These are phyloP conservation scores for Phengaris arion DNA, from an alignment of 2,888 invertebrate species.

Conservation along the genomic window DNA sequence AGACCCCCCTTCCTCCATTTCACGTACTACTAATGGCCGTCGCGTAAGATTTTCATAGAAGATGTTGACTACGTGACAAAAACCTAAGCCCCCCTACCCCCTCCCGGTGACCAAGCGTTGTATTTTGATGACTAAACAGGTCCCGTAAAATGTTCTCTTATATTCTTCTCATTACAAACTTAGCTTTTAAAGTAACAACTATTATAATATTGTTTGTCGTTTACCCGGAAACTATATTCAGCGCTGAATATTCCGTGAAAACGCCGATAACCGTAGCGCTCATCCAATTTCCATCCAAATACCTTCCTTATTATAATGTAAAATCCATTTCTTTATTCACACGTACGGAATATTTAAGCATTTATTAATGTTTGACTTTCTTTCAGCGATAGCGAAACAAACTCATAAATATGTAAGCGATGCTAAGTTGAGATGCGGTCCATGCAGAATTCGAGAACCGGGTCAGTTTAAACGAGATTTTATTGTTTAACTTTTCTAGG, in stretches of 20 bases:
- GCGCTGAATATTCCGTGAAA: slow-evolving; percentile 30
- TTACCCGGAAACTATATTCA: background rate
- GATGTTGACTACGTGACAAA: too few relatives aligned
- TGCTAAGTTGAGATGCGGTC: slow-evolving; percentile 56
- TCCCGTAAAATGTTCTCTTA: too few relatives aligned
- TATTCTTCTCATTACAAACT: background rate
- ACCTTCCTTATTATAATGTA: slow-evolving; percentile 58
- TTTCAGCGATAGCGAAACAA: slow-evolving; percentile 68
- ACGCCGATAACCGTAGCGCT: slow-evolving; percentile 32
- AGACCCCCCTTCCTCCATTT: too few relatives aligned
- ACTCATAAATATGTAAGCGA: slow-evolving; percentile 75
- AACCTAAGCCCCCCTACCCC: too few relatives aligned
- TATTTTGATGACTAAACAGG: too few relatives aligned
- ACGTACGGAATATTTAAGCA: slow-evolving; percentile 73
- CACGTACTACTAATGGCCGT: too few relatives aligned
- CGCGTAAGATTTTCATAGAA: too few relatives aligned
- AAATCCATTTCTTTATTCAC: slow-evolving; percentile 72
- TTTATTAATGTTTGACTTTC: slow-evolving; percentile 77
- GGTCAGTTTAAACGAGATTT: slow-evolving; percentile 56
- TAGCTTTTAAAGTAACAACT: background rate
- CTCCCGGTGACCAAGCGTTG: too few relatives aligned
- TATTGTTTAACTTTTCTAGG: slow-evolving; percentile 14
- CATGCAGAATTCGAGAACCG: slow-evolving; percentile 55
- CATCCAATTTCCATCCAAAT: slow-evolving; percentile 60
- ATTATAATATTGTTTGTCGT: background rate